A percentile compares a stretch with the other conserved stretches of the same genome.
Evolutionary conservation across 2,888 invertebrate genomes (phyloP).

Genomic region (Erpobdella octoculata): DNA sequence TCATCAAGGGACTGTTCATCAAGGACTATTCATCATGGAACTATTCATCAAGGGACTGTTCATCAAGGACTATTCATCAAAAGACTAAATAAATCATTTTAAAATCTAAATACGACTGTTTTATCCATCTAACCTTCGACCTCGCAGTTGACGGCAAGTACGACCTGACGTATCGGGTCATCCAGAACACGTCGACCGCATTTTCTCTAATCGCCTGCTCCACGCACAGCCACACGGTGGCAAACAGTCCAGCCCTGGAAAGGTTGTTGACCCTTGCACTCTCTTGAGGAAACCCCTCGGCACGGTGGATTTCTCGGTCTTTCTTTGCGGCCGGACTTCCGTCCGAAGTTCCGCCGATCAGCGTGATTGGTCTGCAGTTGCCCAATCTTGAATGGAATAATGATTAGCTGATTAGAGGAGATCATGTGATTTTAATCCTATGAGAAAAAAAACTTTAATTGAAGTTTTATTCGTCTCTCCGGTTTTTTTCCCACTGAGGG

Average conservation of each 20-base stretch:
- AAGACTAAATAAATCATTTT: too few relatives aligned
- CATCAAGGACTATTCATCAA: too few relatives aligned
- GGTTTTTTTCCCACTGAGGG: too few relatives aligned
- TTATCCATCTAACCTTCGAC: too few relatives aligned
- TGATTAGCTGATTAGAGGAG: not conserved
- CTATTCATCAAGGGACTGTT: too few relatives aligned
- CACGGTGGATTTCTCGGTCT: not conserved
- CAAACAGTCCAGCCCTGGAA: conserved; percentile 7
- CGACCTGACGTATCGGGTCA: conserved; percentile 24
- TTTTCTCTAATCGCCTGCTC: conserved; percentile 25
- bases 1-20: too few relatives aligned
- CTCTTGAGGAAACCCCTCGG: not conserved
- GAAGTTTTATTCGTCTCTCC: too few relatives aligned
- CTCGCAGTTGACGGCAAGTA: conserved; percentile 14
- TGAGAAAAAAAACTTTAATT: too few relatives aligned
- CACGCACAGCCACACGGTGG: conserved; percentile 25
- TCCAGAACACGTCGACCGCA: conserved; percentile 26
- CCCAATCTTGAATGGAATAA: not conserved
- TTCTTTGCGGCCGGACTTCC: not conserved
- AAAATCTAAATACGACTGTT: too few relatives aligned
- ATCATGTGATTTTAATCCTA: not conserved
- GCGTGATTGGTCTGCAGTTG: conserved; percentile 3
- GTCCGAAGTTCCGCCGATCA: not conserved
- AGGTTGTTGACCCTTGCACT: not conserved
- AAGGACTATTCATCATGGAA: too few relatives aligned